Evolutionary conservation across 2,113 vertebrate species (phyloP), one percentile per base, ranked within the genome.

Genomic region (Nothobranchius furzeri): DNA sequence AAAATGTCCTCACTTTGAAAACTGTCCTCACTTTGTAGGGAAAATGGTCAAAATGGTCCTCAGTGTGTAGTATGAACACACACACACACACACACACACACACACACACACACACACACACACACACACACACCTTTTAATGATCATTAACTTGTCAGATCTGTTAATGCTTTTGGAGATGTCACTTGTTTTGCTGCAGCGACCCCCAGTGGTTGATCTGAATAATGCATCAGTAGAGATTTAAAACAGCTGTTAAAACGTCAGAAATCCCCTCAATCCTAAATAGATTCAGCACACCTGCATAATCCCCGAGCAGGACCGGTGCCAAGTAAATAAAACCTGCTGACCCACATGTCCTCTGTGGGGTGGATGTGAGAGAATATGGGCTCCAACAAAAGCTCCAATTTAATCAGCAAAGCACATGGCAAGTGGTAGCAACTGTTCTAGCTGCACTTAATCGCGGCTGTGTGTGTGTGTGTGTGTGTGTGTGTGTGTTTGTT

Each of bases 121-220:
- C 37, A 40, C 37, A 40, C 37, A 40, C 37, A 6, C 37, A 40
- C 37, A 40, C 37, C 17, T 52, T 53, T 17, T 2, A 17, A 24
- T 4, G 50, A 37, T 64, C 37, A 64, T 63, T 30, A 25, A 70
- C 58, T 60, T 50, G 4, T 15, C 12, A 11, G 12, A 7, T 5
- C 1, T 53, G 1, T 1, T 6, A 11, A 35, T 13, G 47, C 49
- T 53, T 15, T 3, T 17, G 20, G 51, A 1, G n/a, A 24, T 1
- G 7, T 20, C 66, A 60, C 56, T 48, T 10, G 12, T 65, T 75
- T 79, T 71, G 24, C 11, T 46, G 49, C 14, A 61, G 87, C 11
- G 87, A 83, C 91, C 73, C 61, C 86, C 63, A 40, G 88, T 89
- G 91, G 89, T 70, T 42, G 25, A 25, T 51, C 13, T 17, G 14